Base-by-base conservation (phyloP, 2,113 vertebrate species). In the Gymnarchus niloticus region DNA sequence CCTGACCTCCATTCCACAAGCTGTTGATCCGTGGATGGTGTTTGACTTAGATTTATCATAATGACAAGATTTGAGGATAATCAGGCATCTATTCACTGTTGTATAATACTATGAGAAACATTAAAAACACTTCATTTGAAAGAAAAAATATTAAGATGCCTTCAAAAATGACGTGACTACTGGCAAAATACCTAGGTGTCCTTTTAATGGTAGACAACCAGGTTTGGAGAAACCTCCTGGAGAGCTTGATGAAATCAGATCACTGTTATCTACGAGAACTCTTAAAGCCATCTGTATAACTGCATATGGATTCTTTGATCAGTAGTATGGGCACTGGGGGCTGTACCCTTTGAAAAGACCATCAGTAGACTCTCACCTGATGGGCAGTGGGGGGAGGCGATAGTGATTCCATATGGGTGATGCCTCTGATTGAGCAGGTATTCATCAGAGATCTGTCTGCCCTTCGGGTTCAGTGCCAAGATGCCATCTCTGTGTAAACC, bases 361-460 rank as follows among this genome's bases (percentile, higher is more conserved):
- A 49, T 54, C n/a, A 21, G 10, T 23, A 6, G 48, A 83, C 21
- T 37, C 83, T 86, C 92, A 96, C 95, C 95, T 95, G 92, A 87
- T 10, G 92, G 93, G 88, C 95, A 97, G 88, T 93, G 94, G 14
- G 95, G 94, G 48, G 94, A 93, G 81, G 94, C 93, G 0, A 91
- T 93, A 17, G 95, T 96, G 87, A 96, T 96, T 85, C 96, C 95
- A 0, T 96, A 96, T 84, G 96, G 94, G 7, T 95, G 95, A 0
- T 94, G 95, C 41, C 95, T 87, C 86, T 95, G 95, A 83, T 95
- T 94, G 0, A 95, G 95, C 1, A 96, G 94, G 81, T 95, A 96
- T 85, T 95, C 95, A 0, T 95, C 95, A 0, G 88, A 93, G 19
- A 95, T 92, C 81, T 94, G 88, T 19, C 94, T 92, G 0, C 85